Conservation (phyloP, 2,113 vertebrate genomes). For the mouse (Mus musculus) region GRCm39 chr2:63700001-63700500, state of each 20-base stretch:
- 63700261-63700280: constrained; percentile 56
- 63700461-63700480: constrained; percentile 78
- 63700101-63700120: not conserved
- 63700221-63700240: not conserved
- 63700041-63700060: not conserved
- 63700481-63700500: constrained; percentile 43
- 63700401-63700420: constrained; percentile 82
- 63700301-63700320: constrained; percentile 71
- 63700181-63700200: not conserved
- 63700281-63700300: constrained; percentile 80
- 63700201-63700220: not conserved
- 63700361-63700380: constrained; percentile 62
- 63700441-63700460: constrained; percentile 76
- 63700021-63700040: not conserved
- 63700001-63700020: not conserved
- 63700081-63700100: not conserved
- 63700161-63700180: constrained; percentile 19
- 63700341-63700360: not conserved
- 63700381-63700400: constrained; percentile 82
- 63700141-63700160: not conserved
- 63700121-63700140: not conserved
- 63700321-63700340: constrained; percentile 75
- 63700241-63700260: not conserved
- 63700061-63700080: not conserved
- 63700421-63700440: constrained; percentile 72